These are phyloP conservation scores for Catostomus latipinnis DNA, from an alignment of 2,797 vertebrate species.

Conservation along the genomic window DNA sequence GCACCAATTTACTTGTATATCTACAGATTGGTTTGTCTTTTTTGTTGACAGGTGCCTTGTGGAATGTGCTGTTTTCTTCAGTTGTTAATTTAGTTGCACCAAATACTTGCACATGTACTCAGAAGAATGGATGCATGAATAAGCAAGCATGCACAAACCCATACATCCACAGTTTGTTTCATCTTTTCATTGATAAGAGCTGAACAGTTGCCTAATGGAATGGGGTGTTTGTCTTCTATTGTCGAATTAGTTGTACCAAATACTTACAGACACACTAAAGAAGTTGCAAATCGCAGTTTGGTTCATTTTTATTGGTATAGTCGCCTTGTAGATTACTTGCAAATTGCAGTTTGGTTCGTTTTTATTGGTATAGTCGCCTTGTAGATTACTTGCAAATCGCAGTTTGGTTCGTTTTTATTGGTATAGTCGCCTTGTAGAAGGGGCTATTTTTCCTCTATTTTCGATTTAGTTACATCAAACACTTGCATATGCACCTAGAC, in stretches of 20 bases:
- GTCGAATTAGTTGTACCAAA: conserved; percentile 47
- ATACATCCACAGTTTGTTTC: conserved; percentile 70
- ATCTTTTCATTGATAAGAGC: conserved; percentile 65
- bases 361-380: no score
- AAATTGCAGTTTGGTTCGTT: no score
- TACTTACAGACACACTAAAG: conserved; percentile 2
- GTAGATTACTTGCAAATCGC: background rate
- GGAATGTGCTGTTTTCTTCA: conserved; percentile 27
- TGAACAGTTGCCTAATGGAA: conserved; percentile 69
- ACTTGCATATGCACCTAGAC: no score
- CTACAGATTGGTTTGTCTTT: conserved; percentile 70
- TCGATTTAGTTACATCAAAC: no score
- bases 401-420: no score
- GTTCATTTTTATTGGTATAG: no score
- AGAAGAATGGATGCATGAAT: background rate
- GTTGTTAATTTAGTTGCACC: conserved; percentile 36
- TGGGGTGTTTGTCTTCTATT: conserved; percentile 30
- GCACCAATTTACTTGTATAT: no score
- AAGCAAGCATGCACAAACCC: no score
- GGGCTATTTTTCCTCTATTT: no score
- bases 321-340: background rate
- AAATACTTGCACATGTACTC: conserved; percentile 39
- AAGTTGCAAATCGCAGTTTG: background rate
- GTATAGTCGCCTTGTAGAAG: no score
- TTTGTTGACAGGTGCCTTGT: conserved; percentile 75